phyloP scores from a whole-genome alignment of 2,113 vertebrate genomes.

The Redunca redunca region DNA sequence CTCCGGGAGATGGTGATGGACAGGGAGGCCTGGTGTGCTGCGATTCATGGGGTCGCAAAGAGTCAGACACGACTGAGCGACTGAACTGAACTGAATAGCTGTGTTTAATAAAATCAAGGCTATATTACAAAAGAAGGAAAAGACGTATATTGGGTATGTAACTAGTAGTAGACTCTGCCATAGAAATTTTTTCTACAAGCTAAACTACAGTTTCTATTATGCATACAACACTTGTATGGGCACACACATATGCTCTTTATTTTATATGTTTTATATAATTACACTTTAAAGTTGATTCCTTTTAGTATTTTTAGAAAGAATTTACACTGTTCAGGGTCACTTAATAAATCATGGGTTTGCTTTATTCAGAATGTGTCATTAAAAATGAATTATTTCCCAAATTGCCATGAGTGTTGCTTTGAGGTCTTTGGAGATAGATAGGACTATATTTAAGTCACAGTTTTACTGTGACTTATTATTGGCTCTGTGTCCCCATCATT shows the following conservation, averaged over 20 bases:
- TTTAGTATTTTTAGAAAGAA: conserved; percentile 11
- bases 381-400: not conserved
- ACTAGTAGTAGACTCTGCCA: not conserved
- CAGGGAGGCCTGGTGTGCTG: too few species aligned
- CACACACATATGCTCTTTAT: not conserved
- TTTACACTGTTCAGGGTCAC: not conserved
- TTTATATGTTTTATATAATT: not conserved
- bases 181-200: not conserved
- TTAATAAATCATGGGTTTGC: not conserved
- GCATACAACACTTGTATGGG: not conserved
- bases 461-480: not conserved
- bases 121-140: not conserved
- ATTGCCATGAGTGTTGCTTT: not conserved
- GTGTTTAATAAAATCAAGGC: conserved; percentile 3
- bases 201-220: not conserved
- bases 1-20: too few species aligned
- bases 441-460: not conserved
- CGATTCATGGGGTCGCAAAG: too few species aligned
- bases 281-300: conserved; percentile 10
- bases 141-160: not conserved
- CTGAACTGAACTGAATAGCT: not conserved
- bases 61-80: too few species aligned
- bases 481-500: not conserved
- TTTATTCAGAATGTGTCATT: not conserved
- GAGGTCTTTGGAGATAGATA: not conserved